A percentile compares a stretch with the other conserved stretches of the same genome.
These are phyloP conservation scores for Platysternon megacephalum DNA, from an alignment of 2,113 vertebrate species.

Conservation along the genomic window DNA sequence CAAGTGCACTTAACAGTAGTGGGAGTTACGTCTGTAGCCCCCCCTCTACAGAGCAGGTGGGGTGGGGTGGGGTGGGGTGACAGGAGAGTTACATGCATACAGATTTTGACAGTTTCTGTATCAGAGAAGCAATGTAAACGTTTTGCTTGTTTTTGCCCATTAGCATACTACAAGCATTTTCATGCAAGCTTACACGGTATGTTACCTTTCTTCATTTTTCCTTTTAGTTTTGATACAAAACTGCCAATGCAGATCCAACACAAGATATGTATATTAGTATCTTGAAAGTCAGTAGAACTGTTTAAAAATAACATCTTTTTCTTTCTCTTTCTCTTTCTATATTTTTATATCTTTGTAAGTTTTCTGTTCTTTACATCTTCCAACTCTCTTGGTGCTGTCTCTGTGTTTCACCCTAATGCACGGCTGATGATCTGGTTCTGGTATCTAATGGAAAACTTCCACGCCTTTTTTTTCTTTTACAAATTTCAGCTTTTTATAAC, in stretches of 20 bases:
- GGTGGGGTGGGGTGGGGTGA: neutral
- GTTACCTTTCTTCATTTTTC: neutral
- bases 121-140: neutral
- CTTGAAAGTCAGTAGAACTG: neutral
- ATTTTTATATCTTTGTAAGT: neutral
- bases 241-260: neutral
- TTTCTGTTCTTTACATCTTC: neutral
- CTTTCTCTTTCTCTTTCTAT: neutral
- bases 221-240: neutral
- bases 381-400: neutral
- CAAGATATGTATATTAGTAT: neutral
- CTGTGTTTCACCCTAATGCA: neutral
- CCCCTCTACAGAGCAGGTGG: neutral
- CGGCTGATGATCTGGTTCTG: neutral
- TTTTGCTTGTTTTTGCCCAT: neutral
- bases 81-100: accelerated
- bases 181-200: accelerated
- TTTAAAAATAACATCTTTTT: accelerated
- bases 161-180: neutral
- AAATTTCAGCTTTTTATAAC: neutral
- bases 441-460: neutral
- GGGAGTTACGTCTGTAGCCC: neutral
- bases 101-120: neutral
- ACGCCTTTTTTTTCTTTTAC: neutral
- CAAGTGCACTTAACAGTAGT: neutral